These are phyloP conservation scores for Varanus salvator DNA, from an alignment of 2,113 vertebrate species.

Conservation along the genomic window DNA sequence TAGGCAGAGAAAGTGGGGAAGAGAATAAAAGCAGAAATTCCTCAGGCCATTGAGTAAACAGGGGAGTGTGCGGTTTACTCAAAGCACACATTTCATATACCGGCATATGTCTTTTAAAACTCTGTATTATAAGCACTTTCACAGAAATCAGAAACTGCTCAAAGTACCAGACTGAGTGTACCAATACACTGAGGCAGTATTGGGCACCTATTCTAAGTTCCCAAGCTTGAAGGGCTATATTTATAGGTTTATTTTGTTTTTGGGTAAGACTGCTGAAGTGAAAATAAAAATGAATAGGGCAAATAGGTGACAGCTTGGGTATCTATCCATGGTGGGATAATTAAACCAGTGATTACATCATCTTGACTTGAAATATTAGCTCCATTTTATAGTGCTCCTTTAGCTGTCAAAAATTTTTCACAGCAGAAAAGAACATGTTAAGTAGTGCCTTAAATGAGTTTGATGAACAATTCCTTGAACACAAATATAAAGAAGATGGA, in stretches of 20 bases:
- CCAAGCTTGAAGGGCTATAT: too few species aligned
- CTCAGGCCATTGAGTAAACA: background rate
- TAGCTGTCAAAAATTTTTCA: background rate
- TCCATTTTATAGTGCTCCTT: background rate
- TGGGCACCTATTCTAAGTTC: background rate
- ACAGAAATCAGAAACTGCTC: too few species aligned
- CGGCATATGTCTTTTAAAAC: background rate
- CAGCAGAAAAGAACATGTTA: background rate
- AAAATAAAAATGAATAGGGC: background rate
- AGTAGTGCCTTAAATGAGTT: background rate
- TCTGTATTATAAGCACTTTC: background rate
- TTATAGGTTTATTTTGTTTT: too few species aligned
- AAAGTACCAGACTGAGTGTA: background rate
- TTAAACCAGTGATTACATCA: background rate
- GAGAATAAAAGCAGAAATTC: too few species aligned
- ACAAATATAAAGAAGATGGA: background rate
- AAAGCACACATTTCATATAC: background rate
- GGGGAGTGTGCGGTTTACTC: background rate
- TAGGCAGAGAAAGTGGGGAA: too few species aligned
- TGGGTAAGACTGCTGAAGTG: background rate
- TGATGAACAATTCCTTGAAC: background rate
- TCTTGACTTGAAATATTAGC: background rate
- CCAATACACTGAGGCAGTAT: background rate
- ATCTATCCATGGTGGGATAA: background rate
- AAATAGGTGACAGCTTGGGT: background rate